These are phyloP conservation scores for Epirrhoe tristata DNA, from an alignment of 2,888 invertebrate genomes.

Conservation along the genomic window DNA sequence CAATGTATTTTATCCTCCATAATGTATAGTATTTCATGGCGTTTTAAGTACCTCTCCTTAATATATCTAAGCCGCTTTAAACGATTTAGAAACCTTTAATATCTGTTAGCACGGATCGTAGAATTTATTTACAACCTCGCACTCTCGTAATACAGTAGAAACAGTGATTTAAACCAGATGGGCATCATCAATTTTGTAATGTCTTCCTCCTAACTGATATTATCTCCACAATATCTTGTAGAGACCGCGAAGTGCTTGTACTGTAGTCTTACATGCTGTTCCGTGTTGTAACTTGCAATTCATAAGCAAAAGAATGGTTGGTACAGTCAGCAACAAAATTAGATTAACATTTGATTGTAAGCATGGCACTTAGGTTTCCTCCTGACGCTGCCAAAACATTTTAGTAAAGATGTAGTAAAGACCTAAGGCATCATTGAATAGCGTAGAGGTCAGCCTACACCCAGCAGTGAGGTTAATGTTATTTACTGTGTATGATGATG, in stretches of 20 bases:
- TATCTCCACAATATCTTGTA: not conserved
- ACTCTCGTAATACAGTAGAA: constrained; percentile 10
- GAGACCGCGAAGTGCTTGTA: not conserved
- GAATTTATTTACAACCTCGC: constrained; percentile 4
- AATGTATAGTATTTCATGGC: constrained; percentile 9
- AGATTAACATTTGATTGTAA: no score
- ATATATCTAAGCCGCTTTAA: constrained; percentile 10
- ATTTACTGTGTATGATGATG: not conserved
- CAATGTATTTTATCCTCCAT: constrained; percentile 21
- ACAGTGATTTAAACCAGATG: constrained; percentile 1
- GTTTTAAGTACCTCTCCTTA: constrained; percentile 4
- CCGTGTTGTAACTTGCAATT: not conserved
- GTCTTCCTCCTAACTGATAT: not conserved
- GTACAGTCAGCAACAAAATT: no score
- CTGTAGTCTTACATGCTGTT: not conserved
- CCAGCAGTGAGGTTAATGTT: no score
- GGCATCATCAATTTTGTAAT: not conserved
- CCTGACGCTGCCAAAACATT: no score
- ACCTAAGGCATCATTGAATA: no score
- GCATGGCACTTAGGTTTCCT: no score
- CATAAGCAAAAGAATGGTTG: not conserved
- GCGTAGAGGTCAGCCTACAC: no score
- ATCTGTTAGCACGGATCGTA: constrained; percentile 10
- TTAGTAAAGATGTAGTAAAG: no score
- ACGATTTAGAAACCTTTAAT: constrained; percentile 4